Percentiles rank a stretch among this genome's conserved stretches.
These are phyloP conservation scores for Callinectes sapidus DNA, from an alignment of 2,888 invertebrate genomes.

Conservation along the genomic window DNA sequence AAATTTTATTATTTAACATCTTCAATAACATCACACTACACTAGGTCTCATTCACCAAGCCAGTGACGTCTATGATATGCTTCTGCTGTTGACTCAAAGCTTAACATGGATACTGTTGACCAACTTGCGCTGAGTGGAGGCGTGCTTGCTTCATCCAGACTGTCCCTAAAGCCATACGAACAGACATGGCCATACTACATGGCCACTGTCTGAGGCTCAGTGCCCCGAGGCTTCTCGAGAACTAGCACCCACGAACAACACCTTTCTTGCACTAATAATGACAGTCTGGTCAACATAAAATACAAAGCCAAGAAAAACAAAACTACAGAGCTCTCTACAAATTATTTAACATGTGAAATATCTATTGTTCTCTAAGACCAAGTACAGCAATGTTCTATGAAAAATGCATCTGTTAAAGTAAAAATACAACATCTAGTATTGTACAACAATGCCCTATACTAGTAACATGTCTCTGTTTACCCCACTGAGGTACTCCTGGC, in stretches of 20 bases:
- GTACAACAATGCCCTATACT: background rate
- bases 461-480: background rate
- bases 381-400: background rate
- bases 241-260: slow-evolving; percentile 37
- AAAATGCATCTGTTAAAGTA: slow-evolving; percentile 18
- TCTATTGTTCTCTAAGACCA: background rate
- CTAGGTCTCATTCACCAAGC: slow-evolving; percentile 31
- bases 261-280: slow-evolving; percentile 25
- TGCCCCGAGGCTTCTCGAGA: background rate
- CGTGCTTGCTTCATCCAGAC: slow-evolving; percentile 41
- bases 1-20: slow-evolving; percentile 23
- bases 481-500: background rate
- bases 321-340: slow-evolving; percentile 20
- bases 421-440: slow-evolving; percentile 13
- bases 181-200: background rate
- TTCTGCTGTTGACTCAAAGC: slow-evolving; percentile 41
- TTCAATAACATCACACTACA: slow-evolving; percentile 34
- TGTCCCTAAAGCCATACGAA: slow-evolving; percentile 22
- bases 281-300: slow-evolving; percentile 20
- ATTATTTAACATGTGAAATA: background rate
- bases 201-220: background rate
- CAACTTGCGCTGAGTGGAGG: slow-evolving; percentile 43
- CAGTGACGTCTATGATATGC: slow-evolving; percentile 33
- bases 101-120: slow-evolving; percentile 39
- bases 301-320: slow-evolving; percentile 30